Base-by-base conservation (phyloP, 1,140 invertebrate species). In the Pseudobourletiella spinata region DNA sequence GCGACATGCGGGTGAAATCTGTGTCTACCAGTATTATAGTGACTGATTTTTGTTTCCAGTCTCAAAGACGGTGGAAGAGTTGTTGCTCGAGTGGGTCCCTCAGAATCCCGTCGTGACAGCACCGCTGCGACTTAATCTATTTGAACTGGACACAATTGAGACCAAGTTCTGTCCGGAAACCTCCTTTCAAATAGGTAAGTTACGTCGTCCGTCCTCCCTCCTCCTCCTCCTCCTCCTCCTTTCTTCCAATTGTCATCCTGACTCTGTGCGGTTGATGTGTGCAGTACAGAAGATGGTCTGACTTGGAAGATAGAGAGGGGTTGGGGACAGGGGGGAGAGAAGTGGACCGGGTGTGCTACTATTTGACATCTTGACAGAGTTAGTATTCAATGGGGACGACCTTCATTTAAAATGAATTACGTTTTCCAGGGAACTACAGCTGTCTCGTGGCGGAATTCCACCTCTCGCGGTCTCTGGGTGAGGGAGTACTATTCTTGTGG, bases 381-480 rank as follows among this genome's bases (percentile, higher is more conserved):
- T 39, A n/a, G 32, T 11, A 39, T 39, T n/a, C 80, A 81, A 6
- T 74, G 83, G 1, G 78, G 79, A 20, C 24, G 18, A 25, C 46
- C 6, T 25, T 25, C 11, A 48, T 25, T 48, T 25, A 48, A n/a
- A 8, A 48, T 11, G 6, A 48, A 48, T 48, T 66, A 52, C 15
- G 24, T 15, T 24, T 26, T 51, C 57, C 71, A 84, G 82, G 81
- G n/a, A 79, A 81, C 70, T 84, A 82, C 74, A 81, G 79, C 64
- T 83, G 81, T 63, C 71, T 84, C 3, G 76, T 78, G n/a, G 80
- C 78, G 0, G 75, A 79, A 22, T 82, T 84, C 64, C 74, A 76
- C 26, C 70, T 84, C 43, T 74, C 76, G 51, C 70, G 83, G 22
- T 79, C 81, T 25, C 76, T 84, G 16, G 81, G 50, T 52, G 22